Conservation (phyloP, 2,797 vertebrate species). For the Taeniopygia guttata region DNA sequence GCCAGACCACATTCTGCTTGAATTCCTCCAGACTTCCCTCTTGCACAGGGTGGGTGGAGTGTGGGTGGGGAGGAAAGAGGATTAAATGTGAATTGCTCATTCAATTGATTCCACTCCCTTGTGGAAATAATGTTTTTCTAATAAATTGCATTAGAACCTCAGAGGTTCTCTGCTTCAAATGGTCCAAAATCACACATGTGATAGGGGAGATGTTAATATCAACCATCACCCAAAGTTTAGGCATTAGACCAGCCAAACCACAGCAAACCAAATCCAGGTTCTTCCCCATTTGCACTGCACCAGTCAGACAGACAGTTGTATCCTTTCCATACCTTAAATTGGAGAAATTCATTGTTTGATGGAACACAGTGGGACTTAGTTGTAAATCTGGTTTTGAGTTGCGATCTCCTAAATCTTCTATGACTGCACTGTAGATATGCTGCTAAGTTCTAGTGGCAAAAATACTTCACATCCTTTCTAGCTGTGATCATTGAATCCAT, state of each 20-base stretch:
- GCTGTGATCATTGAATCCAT: background rate
- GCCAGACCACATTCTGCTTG: background rate
- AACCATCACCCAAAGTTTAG: background rate
- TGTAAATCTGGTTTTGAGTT: background rate
- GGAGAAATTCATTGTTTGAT: background rate
- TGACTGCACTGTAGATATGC: background rate
- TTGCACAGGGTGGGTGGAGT: background rate
- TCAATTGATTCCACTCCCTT: background rate
- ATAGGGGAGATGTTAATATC: background rate
- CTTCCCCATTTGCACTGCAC: background rate
- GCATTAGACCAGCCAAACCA: background rate
- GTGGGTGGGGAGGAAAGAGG: background rate
- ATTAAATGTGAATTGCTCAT: fast-evolving
- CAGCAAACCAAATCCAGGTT: background rate
- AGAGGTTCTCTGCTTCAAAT: background rate
- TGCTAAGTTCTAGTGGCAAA: background rate
- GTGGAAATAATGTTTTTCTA: background rate
- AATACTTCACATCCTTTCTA: background rate
- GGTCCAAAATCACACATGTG: fast-evolving
- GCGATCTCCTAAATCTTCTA: background rate
- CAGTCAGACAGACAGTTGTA: background rate
- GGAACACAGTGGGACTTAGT: background rate
- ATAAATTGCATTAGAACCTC: background rate
- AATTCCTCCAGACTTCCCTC: background rate
- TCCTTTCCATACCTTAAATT: background rate